A percentile compares a stretch with the other conserved stretches of the same genome.
Evolutionary conservation across 2,888 invertebrate species (phyloP).

Genomic region (Andricus quercusramuli): DNA sequence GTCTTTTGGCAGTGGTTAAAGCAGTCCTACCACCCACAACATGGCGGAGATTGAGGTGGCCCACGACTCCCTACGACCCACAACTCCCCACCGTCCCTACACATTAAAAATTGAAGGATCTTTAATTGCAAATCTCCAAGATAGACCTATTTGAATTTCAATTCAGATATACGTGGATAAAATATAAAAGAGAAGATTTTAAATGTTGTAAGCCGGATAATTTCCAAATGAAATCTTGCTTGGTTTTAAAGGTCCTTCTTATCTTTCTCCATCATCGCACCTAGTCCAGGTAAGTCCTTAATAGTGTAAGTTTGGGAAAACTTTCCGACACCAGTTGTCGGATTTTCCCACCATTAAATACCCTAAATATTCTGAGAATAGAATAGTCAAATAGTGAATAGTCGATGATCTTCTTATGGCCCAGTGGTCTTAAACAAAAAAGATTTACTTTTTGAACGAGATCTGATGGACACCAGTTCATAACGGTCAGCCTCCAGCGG

Average conservation of each 20-base stretch:
- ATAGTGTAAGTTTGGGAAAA: neutral
- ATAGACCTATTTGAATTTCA: no score
- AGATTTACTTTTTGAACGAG: constrained; percentile 24
- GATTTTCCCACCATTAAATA: neutral
- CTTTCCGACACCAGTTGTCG: neutral
- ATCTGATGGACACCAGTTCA: constrained; percentile 11
- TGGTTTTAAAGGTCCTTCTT: neutral
- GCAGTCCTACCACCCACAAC: no score
- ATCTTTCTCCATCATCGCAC: neutral
- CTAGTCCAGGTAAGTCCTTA: neutral
- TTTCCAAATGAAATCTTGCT: no score
- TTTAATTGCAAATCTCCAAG: no score
- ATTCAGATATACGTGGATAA: no score
- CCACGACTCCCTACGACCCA: no score
- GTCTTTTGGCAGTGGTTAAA: no score
- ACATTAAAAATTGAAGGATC: no score
- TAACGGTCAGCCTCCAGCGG: constrained; percentile 7
- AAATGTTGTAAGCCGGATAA: no score
- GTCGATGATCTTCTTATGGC: neutral
- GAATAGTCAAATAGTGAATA: neutral
- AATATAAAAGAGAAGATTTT: no score
- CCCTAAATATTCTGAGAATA: neutral
- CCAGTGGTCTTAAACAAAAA: constrained; percentile 10
- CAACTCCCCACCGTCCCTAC: no score
- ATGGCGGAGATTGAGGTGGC: no score